Conservation (phyloP, 2,888 invertebrate species). For the Congeria kusceri region DNA sequence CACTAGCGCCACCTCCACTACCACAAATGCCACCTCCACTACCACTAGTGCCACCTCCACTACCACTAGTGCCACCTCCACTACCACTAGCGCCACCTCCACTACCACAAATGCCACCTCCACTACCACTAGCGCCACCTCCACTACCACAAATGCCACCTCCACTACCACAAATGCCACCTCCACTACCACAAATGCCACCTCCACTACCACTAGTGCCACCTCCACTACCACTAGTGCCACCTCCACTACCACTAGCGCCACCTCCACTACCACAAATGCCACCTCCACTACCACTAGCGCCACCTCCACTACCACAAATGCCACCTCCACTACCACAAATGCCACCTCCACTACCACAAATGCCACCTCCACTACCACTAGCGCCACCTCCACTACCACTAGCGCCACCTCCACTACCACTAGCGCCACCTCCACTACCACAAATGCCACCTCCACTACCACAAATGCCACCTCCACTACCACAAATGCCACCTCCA, state of each 20-base stretch:
- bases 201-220: background rate
- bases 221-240: background rate
- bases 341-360: background rate
- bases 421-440: background rate
- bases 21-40: background rate
- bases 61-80: background rate
- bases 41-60: background rate
- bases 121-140: background rate
- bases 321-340: background rate
- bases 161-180: background rate
- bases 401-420: background rate
- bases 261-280: background rate
- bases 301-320: background rate
- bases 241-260: background rate
- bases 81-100: background rate
- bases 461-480: background rate
- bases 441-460: background rate
- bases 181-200: background rate
- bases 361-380: background rate
- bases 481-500: background rate
- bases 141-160: background rate
- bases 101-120: background rate
- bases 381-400: background rate
- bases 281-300: background rate
- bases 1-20: background rate